These are phyloP conservation scores for Nomada fucata DNA, from an alignment of 2,888 invertebrate species.

Conservation along the genomic window DNA sequence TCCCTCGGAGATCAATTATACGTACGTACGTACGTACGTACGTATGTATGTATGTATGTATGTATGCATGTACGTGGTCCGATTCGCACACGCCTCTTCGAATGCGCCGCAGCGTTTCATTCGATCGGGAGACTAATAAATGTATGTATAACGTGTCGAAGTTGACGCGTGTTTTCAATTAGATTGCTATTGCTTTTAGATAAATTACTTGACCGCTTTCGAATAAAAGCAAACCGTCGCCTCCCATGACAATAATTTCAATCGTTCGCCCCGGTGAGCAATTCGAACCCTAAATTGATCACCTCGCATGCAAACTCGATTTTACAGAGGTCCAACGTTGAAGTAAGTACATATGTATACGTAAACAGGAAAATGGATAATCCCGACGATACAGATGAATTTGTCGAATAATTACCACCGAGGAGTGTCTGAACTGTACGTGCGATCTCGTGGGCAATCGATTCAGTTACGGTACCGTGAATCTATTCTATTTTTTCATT, in stretches of 20 bases:
- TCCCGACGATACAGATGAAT: background rate
- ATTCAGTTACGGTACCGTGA: slow-evolving; percentile 10
- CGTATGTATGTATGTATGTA: too few relatives aligned
- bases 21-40: too few relatives aligned
- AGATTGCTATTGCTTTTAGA: too few relatives aligned
- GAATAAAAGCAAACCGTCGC: background rate
- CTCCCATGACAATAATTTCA: too few relatives aligned
- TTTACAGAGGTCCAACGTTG: too few relatives aligned
- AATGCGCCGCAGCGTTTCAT: background rate
- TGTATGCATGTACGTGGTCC: too few relatives aligned
- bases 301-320: too few relatives aligned
- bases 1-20: too few relatives aligned
- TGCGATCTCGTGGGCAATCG: slow-evolving; percentile 3
- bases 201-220: background rate
- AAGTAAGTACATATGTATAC: background rate
- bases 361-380: background rate
- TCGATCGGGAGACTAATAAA: background rate
- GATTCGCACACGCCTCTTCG: background rate
- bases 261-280: too few relatives aligned
- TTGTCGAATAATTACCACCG: slow-evolving; percentile 14
- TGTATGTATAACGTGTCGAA: background rate
- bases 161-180: background rate
- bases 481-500: too few relatives aligned
- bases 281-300: too few relatives aligned
- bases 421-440: slow-evolving; percentile 31